Evolutionary conservation across 1,140 invertebrate genomes (phyloP).

Genomic region (Bombus balteatus): DNA sequence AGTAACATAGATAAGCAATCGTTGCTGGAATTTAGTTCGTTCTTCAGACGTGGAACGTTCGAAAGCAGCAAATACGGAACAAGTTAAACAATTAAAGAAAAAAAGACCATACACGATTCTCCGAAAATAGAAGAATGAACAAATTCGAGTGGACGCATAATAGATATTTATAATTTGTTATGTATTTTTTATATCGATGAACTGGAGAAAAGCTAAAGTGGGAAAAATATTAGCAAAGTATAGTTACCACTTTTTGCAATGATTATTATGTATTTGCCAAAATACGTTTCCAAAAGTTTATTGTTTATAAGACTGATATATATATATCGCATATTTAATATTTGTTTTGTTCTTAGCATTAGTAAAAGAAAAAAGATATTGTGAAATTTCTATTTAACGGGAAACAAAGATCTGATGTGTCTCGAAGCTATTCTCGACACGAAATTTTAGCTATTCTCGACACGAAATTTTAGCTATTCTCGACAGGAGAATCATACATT

Average conservation of each 20-base stretch:
- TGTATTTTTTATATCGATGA: slow-evolving; percentile 51
- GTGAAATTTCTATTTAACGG: slow-evolving; percentile 16
- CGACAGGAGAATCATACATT: neutral
- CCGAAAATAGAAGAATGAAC: slow-evolving; percentile 24
- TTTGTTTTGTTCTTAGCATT: slow-evolving; percentile 36
- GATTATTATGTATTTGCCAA: slow-evolving; percentile 41
- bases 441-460: neutral
- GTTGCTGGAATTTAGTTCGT: slow-evolving; percentile 90
- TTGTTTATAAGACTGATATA: slow-evolving; percentile 58
- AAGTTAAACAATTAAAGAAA: slow-evolving; percentile 78
- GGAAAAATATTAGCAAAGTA: slow-evolving; percentile 52
- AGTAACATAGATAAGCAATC: slow-evolving; percentile 87
- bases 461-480: too few species aligned
- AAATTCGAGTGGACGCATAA: slow-evolving; percentile 25
- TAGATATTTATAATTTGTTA: slow-evolving; percentile 55
- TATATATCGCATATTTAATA: slow-evolving; percentile 36
- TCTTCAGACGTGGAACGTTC: slow-evolving; percentile 94
- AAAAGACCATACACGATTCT: neutral
- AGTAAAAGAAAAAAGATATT: neutral
- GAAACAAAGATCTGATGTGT: slow-evolving; percentile 8
- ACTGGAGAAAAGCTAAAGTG: slow-evolving; percentile 28
- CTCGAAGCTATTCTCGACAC: neutral
- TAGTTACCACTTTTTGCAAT: slow-evolving; percentile 40
- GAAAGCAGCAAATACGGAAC: slow-evolving; percentile 93
- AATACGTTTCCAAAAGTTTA: slow-evolving; percentile 62